Conservation (phyloP, 2,113 vertebrate species). For the Calonectris borealis region DNA sequence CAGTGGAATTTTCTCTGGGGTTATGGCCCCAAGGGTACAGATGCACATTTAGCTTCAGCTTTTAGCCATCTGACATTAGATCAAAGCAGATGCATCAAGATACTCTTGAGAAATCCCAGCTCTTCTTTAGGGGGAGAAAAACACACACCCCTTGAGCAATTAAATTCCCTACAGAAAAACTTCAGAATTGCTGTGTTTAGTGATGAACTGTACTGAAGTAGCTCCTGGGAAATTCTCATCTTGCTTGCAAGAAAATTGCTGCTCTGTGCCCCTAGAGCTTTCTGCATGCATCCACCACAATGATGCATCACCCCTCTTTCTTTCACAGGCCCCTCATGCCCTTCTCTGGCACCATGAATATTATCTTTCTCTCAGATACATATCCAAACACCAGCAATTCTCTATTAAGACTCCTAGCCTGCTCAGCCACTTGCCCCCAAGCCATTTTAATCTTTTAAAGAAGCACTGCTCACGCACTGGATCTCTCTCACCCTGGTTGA, state of each 20-base stretch:
- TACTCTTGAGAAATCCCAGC: not conserved
- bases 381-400: not conserved
- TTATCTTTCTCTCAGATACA: too few relatives aligned
- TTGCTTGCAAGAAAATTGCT: not conserved
- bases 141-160: not conserved
- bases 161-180: not conserved
- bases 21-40: not conserved
- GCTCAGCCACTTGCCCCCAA: not conserved
- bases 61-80: not conserved
- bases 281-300: not conserved
- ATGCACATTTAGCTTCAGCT: not conserved
- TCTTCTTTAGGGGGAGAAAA: not conserved
- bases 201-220: not conserved
- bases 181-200: not conserved
- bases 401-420: not conserved
- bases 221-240: not conserved
- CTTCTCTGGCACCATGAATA: not conserved
- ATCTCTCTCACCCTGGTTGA: not conserved
- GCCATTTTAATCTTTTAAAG: not conserved
- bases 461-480: too few relatives aligned
- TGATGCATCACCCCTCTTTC: fast-evolving
- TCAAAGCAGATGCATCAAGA: not conserved
- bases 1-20: not conserved
- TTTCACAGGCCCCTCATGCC: not conserved
- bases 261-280: not conserved